These are phyloP conservation scores for Maniola hyperantus DNA, from an alignment of 2,888 invertebrate genomes.

Conservation along the genomic window DNA sequence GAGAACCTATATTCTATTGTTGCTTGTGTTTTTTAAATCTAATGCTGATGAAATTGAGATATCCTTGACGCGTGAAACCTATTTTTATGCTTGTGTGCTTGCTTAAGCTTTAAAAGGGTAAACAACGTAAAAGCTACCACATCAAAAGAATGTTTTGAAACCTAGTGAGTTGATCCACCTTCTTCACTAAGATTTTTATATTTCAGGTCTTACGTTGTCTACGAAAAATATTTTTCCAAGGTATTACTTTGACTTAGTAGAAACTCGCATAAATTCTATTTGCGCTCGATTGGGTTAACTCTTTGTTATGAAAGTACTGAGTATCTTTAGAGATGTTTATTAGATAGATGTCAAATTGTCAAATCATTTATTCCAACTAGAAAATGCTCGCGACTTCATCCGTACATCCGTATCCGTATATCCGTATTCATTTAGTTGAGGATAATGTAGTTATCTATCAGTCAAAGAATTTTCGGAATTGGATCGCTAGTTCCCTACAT, in stretches of 20 bases:
- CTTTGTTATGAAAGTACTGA: conserved; percentile 18
- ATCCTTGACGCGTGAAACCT: background rate
- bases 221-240: conserved; percentile 21
- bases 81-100: background rate
- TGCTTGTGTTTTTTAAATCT: no score
- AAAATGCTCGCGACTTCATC: no score
- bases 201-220: conserved; percentile 13
- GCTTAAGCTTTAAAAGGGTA: background rate
- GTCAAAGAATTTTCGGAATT: no score
- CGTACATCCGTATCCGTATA: no score
- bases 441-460: no score
- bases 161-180: background rate
- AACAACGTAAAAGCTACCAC: background rate
- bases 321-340: conserved; percentile 7
- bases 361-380: background rate
- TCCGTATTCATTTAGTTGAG: no score
- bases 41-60: no score
- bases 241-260: conserved; percentile 18
- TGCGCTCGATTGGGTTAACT: conserved; percentile 14
- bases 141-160: background rate
- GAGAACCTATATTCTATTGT: no score
- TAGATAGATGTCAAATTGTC: background rate
- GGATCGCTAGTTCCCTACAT: no score
- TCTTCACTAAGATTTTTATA: conserved; percentile 1
- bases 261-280: conserved; percentile 22